These are phyloP conservation scores for Leptopilina drosophilae DNA, from an alignment of 2,888 invertebrate genomes.

Conservation along the genomic window DNA sequence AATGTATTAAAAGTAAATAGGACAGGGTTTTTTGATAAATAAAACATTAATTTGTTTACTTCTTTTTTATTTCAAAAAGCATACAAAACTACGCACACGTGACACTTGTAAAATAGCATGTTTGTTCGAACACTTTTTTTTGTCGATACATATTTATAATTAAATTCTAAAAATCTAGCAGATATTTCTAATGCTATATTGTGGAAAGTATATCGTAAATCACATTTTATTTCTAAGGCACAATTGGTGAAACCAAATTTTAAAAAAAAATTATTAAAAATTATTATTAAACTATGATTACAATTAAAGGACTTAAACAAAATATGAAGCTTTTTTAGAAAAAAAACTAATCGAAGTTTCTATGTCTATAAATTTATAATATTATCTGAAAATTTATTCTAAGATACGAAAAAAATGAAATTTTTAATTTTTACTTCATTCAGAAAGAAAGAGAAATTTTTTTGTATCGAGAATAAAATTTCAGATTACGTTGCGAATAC, in stretches of 20 bases:
- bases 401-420: too few relatives aligned
- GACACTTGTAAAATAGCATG: constrained; percentile 68
- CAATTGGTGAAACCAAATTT: constrained; percentile 65
- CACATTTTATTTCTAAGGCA: constrained; percentile 61
- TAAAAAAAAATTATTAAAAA: constrained; percentile 40
- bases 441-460: too few relatives aligned
- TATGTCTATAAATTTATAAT: constrained; percentile 1
- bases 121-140: constrained; percentile 66
- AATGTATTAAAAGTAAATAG: neutral
- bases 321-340: neutral
- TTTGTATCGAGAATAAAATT: too few relatives aligned
- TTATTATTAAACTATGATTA: constrained; percentile 4
- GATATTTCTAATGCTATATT: constrained; percentile 50
- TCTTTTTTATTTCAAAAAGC: constrained; percentile 51
- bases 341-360: constrained; percentile 4
- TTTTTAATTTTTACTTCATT: too few relatives aligned
- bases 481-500: too few relatives aligned
- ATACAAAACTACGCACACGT: constrained; percentile 56
- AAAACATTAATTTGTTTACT: constrained; percentile 12
- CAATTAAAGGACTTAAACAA: constrained; percentile 1
- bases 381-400: neutral
- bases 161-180: constrained; percentile 31
- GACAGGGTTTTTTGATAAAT: neutral
- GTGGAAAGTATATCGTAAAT: constrained; percentile 63
- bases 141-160: constrained; percentile 61